Conservation (phyloP, 2,113 vertebrate genomes). For the Ranitomeya imitator region DNA sequence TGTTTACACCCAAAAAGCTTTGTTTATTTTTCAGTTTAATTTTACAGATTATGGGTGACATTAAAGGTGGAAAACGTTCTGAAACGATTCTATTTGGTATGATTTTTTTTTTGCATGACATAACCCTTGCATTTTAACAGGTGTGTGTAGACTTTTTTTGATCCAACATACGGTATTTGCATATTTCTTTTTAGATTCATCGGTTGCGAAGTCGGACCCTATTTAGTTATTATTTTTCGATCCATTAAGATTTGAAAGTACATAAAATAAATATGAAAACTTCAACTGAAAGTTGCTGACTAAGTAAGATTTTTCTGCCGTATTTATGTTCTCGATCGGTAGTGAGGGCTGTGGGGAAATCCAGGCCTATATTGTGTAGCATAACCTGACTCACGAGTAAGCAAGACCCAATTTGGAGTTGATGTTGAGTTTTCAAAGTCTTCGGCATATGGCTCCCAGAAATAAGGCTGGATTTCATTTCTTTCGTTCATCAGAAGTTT, state of each 20-base stretch:
- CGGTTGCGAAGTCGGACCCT: neutral
- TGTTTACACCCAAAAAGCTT: too few species aligned
- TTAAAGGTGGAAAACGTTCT: too few species aligned
- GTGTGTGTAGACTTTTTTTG: too few species aligned
- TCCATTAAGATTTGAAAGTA: neutral
- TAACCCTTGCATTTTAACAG: too few species aligned
- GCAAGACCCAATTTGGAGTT: constrained; percentile 16
- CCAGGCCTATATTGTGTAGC: constrained; percentile 60
- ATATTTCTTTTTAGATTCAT: neutral
- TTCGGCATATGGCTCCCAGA: constrained; percentile 77
- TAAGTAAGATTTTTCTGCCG: neutral
- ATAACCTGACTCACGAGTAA: constrained; percentile 54
- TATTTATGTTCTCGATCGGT: neutral
- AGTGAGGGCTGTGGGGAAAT: neutral
- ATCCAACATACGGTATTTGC: too few species aligned
- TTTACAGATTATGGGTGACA: too few species aligned
- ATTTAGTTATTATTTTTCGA: neutral
- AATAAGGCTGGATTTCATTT: constrained; percentile 76
- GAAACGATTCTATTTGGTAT: too few species aligned
- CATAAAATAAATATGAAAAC: neutral
- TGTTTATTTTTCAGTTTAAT: too few species aligned
- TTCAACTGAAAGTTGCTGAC: constrained; percentile 19
- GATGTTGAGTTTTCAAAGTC: constrained; percentile 62
- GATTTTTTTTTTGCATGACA: too few species aligned
- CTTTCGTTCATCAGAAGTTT: constrained; percentile 84